These are phyloP conservation scores for Hemichromis elongatus DNA, from an alignment of 2,113 vertebrate genomes.

Conservation along the genomic window DNA sequence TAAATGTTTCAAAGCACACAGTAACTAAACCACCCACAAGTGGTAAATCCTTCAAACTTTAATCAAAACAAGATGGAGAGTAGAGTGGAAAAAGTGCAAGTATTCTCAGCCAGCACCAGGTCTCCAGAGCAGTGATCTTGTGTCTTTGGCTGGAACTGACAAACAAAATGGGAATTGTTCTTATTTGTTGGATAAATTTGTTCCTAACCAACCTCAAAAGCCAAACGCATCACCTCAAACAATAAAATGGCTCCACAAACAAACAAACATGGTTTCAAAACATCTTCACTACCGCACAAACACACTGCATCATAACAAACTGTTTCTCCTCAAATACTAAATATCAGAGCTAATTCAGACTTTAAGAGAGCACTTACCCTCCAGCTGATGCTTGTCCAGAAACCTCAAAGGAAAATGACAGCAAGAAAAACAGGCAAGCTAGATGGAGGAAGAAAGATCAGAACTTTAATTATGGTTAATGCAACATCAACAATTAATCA, in stretches of 20 bases:
- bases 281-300: neutral
- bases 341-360: neutral
- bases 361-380: neutral
- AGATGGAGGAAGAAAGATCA: neutral
- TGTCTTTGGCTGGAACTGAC: neutral
- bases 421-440: neutral
- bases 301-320: neutral
- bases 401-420: neutral
- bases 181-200: neutral
- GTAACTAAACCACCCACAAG: constrained; percentile 10
- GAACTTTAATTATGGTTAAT: neutral
- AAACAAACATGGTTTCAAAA: neutral
- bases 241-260: neutral
- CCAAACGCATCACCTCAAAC: neutral
- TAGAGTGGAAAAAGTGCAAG: neutral
- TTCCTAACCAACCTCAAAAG: neutral
- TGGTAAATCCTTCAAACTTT: constrained; percentile 34
- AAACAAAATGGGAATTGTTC: constrained; percentile 11
- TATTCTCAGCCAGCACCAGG: neutral
- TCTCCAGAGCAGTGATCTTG: constrained; percentile 7
- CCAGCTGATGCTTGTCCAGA: neutral
- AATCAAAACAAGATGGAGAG: constrained; percentile 33
- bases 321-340: neutral
- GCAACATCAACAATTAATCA: neutral
- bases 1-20: neutral